Conservation (phyloP, 2,113 vertebrate genomes). For the Hiodon tergisus region DNA sequence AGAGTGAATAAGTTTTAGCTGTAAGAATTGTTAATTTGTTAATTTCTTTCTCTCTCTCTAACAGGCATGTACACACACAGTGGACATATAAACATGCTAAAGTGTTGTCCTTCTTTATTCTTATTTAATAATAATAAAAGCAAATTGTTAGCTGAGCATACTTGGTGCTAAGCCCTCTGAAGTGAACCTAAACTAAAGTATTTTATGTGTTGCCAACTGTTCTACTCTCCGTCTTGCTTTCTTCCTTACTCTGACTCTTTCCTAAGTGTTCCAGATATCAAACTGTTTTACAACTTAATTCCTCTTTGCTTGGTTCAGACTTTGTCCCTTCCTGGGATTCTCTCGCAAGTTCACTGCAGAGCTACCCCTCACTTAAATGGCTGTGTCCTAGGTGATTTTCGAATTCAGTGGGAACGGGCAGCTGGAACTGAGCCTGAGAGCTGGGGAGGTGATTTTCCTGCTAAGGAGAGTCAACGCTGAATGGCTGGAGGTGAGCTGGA, state of each 20-base stretch:
- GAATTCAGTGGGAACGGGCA: conserved; percentile 79
- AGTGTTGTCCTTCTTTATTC: too few species aligned
- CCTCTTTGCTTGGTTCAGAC: not conserved
- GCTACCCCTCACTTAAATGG: conserved; percentile 16
- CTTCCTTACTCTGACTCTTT: not conserved
- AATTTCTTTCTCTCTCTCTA: conserved; percentile 3
- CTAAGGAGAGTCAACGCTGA: conserved; percentile 85
- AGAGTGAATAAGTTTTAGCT: too few species aligned
- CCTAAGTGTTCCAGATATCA: too few species aligned
- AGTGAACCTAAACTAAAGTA: too few species aligned
- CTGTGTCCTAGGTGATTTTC: conserved; percentile 74
- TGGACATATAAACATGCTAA: too few species aligned
- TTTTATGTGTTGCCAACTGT: too few species aligned
- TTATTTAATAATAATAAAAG: too few species aligned
- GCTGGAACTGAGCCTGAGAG: conserved; percentile 82
- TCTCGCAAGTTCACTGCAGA: conserved; percentile 7
- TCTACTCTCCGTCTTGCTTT: not conserved
- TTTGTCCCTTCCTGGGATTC: not conserved
- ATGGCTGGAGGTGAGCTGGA: conserved; percentile 86
- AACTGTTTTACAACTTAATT: too few species aligned
- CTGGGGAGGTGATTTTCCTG: conserved; percentile 88
- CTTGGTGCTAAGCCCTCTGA: too few species aligned
- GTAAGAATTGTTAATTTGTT: too few species aligned
- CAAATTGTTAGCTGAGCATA: too few species aligned
- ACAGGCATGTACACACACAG: too few species aligned